Evolutionary conservation across 2,888 invertebrate genomes (phyloP), one percentile per base, ranked within the genome.

Genomic region (Microplitis deprimator): DNA sequence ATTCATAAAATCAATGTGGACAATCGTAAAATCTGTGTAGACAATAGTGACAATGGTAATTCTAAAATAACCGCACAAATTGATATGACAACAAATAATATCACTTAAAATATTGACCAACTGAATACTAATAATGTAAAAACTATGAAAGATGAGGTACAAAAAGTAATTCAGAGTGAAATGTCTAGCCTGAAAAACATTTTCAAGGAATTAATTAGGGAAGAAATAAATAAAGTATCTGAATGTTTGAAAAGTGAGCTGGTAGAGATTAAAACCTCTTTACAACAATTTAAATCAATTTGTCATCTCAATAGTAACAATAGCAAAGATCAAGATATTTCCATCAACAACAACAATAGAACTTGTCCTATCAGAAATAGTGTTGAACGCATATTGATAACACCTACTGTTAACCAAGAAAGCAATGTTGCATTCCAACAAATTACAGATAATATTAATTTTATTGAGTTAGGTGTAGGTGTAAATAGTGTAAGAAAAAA

Each of bases 401-500:
- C 16, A 61, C n/a, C 17, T 7, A 61, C n/a, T 61, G 7, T 10
- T 61, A 61, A 61, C 17, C 61, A 61, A 7, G 61, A 61, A 16
- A 61, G 61, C 61, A 61, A 61, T 61, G 61, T 61, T 16, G 16
- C 61, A 61, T 1, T 61, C 10, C 61, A 61, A 61, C 61, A 61
- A 61, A 61, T 61, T 16, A 61, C 61, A 16, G 16, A 61, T 61
- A 61, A 61, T 61, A 61, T 61, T 17, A 17, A 61, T 61, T 16
- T n/a, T 61, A 16, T 61, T 61, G 16, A n/a, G 61, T 61, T 61
- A 61, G 61, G 61, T 61, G 61, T 61, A 7, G 61, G 61, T 61
- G 61, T 61, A 61, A 61, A 61, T 6, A 61, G 0, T 61, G 17
- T 61, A 16, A 61, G 17, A 17, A 61, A 17, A n/a, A 61, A n/a